A percentile compares a stretch with the other conserved stretches of the same genome.
phyloP scores from a whole-genome alignment of 2,113 vertebrate genomes.

The Oncorhynchus masou region DNA sequence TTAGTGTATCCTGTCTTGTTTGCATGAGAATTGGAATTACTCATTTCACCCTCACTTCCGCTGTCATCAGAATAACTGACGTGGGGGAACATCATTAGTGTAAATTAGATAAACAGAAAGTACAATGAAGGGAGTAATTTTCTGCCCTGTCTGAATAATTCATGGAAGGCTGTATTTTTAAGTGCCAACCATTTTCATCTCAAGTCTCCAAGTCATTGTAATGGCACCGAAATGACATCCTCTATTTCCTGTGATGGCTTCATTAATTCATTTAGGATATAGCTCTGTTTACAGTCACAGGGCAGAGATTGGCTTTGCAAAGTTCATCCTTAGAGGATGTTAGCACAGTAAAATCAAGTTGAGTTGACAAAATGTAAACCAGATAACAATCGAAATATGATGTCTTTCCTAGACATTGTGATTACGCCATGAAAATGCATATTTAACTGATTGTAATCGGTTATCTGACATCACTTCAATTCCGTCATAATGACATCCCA shows the following conservation, averaged over 20 bases:
- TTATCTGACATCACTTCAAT: too few species aligned
- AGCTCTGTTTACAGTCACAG: too few species aligned
- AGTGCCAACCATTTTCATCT: conserved; percentile 2
- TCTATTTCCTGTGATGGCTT: neutral
- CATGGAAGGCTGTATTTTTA: conserved; percentile 2
- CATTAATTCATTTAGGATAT: neutral
- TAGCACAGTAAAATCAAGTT: too few species aligned
- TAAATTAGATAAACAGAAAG: neutral
- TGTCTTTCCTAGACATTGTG: too few species aligned
- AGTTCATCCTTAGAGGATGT: too few species aligned
- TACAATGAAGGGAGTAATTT: neutral
- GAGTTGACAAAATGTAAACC: too few species aligned
- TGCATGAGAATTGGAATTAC: neutral
- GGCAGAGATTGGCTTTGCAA: too few species aligned
- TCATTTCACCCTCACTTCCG: neutral
- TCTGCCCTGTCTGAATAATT: neutral
- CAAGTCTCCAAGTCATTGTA: neutral
- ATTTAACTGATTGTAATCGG: too few species aligned
- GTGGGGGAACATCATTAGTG: neutral
- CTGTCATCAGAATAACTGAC: neutral
- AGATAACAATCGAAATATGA: too few species aligned
- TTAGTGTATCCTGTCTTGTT: neutral
- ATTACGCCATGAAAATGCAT: too few species aligned
- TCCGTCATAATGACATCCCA: too few species aligned
- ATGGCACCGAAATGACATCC: neutral